Base-by-base conservation (phyloP, 2,888 invertebrate species). In the Stegophylla sp. region DNA sequence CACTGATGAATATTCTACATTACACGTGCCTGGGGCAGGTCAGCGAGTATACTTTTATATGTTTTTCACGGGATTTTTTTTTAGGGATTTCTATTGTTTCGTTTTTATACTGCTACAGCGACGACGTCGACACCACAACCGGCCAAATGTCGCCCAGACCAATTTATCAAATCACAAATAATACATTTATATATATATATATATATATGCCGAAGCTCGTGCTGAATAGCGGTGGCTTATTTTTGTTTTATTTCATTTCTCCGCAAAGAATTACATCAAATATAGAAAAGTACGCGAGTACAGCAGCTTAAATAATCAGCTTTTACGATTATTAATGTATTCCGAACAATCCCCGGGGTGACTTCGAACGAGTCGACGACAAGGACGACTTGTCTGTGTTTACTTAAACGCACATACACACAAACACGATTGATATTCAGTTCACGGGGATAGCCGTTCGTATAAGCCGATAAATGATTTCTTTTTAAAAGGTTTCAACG, bases 401-500 rank as follows among this genome's bases (percentile, higher is more conserved):
- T 23, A 15, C 15, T 0, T 10, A n/a, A n/a, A 34, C 34, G 7
- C 34, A 34, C 34, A 23, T 23, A 20, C 12, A 51, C 28, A 43
- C 64, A 4, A 13, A 67, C 26, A 48, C 43, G 23, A 26, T 67
- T 26, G 17, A 15, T 3, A 48, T 67, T 67, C 26, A 12, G 20
- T 64, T 43, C 20, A 45, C n/a, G 26, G 28, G 28, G n/a, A 10
- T 17, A 17, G 26, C 17, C 17, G 9, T n/a, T 12, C 3, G 10
- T 7, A n/a, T n/a, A 1, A 41, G 23, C 17, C 51, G 41, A 53
- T 64, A 26, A 64, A 51, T 53, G 28, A 51, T 75, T 34, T 34
- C 7, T 34, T 34, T 34, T 75, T 53, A 51, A 64, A 51, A 41
- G 41, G 26, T 64, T 64, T n/a, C n/a, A n/a, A 64, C 75, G 1